Evolutionary conservation across 2,888 invertebrate genomes (phyloP).

Genomic region (Linyphia triangularis): DNA sequence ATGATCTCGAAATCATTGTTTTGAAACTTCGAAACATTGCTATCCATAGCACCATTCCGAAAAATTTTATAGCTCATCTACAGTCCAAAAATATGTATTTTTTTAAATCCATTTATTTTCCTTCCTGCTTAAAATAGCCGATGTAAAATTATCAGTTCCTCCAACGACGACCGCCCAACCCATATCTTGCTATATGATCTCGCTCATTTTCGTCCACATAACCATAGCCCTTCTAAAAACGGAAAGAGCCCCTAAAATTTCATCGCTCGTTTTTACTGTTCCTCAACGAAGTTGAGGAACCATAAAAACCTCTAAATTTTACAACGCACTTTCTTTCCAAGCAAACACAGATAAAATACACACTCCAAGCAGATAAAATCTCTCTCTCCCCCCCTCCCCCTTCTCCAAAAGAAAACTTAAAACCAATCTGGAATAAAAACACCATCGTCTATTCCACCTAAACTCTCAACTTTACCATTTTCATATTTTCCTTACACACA

Average conservation of each 20-base stretch:
- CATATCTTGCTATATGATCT: neutral
- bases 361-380: neutral
- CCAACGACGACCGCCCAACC: neutral
- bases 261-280: neutral
- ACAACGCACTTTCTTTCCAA: constrained; percentile 28
- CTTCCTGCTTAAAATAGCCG: too few species aligned
- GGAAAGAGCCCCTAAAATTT: neutral
- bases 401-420: too few species aligned
- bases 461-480: neutral
- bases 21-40: too few species aligned
- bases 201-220: neutral
- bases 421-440: too few species aligned
- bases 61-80: too few species aligned
- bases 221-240: neutral
- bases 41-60: too few species aligned
- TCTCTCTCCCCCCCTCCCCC: neutral
- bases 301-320: constrained; percentile 52
- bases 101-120: too few species aligned
- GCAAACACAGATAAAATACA: constrained; percentile 55
- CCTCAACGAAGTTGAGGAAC: neutral
- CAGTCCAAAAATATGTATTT: too few species aligned
- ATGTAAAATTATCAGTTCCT: too few species aligned
- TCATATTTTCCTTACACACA: constrained; percentile 14
- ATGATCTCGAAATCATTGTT: too few species aligned
- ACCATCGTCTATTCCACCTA: neutral